Evolutionary conservation across 2,797 vertebrate genomes (phyloP).

Genomic region (Chelmon rostratus): DNA sequence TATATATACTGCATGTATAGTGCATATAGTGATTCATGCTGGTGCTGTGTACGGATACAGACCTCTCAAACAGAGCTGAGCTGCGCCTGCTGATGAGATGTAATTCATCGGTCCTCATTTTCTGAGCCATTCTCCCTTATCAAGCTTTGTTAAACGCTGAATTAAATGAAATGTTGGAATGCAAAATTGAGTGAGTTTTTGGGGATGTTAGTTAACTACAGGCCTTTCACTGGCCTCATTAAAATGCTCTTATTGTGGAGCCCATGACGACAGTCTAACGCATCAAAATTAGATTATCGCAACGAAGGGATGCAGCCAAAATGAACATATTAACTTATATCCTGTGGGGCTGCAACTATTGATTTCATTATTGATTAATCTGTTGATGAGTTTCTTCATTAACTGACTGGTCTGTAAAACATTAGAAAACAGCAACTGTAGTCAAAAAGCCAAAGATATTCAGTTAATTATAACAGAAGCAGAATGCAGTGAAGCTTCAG

Average conservation of each 20-base stretch:
- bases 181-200: background rate
- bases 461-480: too few species aligned
- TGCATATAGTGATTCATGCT: background rate
- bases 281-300: too few species aligned
- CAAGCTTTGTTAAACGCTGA: background rate
- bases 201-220: background rate
- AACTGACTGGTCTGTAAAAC: too few species aligned
- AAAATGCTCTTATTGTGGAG: too few species aligned
- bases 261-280: too few species aligned
- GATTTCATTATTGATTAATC: background rate
- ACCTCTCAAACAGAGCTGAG: background rate
- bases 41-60: background rate
- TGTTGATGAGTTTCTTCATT: too few species aligned
- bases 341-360: background rate
- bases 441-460: too few species aligned
- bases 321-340: background rate
- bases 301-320: background rate
- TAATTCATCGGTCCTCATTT: background rate
- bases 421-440: too few species aligned
- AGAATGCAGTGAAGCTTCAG: background rate
- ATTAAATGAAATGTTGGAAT: background rate
- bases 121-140: background rate
- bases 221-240: background rate
- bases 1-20: too few species aligned
- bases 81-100: background rate